Base-by-base conservation (phyloP, 2,797 vertebrate species). In the Urocyon cinereoargenteus region DNA sequence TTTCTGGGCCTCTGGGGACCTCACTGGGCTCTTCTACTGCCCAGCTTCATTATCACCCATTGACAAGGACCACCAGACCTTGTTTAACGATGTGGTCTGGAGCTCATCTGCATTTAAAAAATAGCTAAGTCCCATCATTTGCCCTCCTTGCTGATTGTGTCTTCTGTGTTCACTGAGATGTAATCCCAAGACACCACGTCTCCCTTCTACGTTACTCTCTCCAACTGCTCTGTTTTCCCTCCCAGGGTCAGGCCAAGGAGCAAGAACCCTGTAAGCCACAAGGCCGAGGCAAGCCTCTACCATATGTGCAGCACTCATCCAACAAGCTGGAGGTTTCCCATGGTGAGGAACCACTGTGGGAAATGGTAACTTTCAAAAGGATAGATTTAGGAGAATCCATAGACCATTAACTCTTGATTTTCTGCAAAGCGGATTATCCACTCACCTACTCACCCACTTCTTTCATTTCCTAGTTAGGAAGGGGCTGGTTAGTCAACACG, bases 391-490 rank as follows among this genome's bases (percentile, higher is more conserved):
- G 45, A 86, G 77, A 95, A 26, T 40, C 66, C 12, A 70, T 11
- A 73, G 51, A 86, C 5, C 81, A 61, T 51, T 53, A 92, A 88
- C 64, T 88, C 66, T 62, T 90, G 72, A 79, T 86, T 81, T 93
- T 70, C 85, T 82, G 16, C 49, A 40, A 40, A 92, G 51, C 36
- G 85, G 49, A 40, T 55, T 84, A 92, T 68, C n/a, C 16, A 55
- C 28, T 96, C 53, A 55, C 55, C 49, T 86, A 75, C 78, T 91
- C 55, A 94, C 31, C n/a, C 40, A 84, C n/a, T 55, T 51, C 16
- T 92, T 91, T 95, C 57, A 87, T 40, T 95, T 78, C 94, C 40
- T 64, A 64, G 31, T 26, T 87, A 51, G 82, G 70, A 91, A 95
- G 73, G 45, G 36, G 14, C 21, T 93, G 83, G 70, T 66, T 79